A percentile compares a stretch with the other conserved stretches of the same genome.
These are phyloP conservation scores for Drosophila mayri DNA, from an alignment of 1,140 invertebrate genomes.

Conservation along the genomic window DNA sequence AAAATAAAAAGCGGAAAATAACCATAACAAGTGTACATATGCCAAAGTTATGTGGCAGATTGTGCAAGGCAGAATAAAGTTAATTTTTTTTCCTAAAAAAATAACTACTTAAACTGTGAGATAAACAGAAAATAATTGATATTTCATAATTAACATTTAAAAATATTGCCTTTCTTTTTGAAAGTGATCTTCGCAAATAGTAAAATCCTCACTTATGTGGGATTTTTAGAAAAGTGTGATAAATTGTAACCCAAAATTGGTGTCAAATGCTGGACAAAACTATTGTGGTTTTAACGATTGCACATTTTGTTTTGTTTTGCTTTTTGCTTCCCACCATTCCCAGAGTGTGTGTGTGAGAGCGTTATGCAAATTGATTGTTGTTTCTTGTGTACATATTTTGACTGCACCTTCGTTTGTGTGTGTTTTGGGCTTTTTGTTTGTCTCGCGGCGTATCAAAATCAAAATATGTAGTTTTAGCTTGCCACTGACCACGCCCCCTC, in stretches of 20 bases:
- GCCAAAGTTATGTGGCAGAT: constrained; percentile 18
- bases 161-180: not conserved
- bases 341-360: constrained; percentile 16
- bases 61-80: constrained; percentile 26
- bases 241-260: constrained; percentile 32
- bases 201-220: constrained; percentile 11
- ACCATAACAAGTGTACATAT: constrained; percentile 46
- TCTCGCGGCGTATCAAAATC: constrained; percentile 51
- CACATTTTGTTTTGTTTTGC: constrained; percentile 43
- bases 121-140: no score
- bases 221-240: constrained; percentile 27
- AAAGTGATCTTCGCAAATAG: not conserved
- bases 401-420: constrained; percentile 71
- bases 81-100: no score
- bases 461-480: constrained; percentile 33
- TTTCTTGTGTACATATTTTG: constrained; percentile 71
- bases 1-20: constrained; percentile 44
- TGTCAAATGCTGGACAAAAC: constrained; percentile 53
- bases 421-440: constrained; percentile 30
- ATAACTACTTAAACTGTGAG: no score
- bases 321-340: constrained; percentile 53
- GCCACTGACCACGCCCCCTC: constrained; percentile 21
- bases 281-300: constrained; percentile 51
- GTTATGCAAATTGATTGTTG: constrained; percentile 81
- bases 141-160: not conserved